Conservation (phyloP, 1,140 invertebrate genomes). For the Andricus grossulariae region DNA sequence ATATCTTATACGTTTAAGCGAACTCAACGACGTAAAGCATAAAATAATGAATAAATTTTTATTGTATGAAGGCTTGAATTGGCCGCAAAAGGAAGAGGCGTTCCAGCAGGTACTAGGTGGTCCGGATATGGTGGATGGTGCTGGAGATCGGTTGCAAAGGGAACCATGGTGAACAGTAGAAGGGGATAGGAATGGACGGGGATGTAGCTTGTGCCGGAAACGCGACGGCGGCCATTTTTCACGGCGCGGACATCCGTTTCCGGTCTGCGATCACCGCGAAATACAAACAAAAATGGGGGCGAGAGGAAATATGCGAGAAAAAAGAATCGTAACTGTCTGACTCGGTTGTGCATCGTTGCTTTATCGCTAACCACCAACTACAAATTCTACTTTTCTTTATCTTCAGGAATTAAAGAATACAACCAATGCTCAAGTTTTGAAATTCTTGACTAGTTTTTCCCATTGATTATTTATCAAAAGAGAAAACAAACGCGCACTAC, state of each 20-base stretch:
- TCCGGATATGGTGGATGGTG: conserved; percentile 42
- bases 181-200: conserved; percentile 30
- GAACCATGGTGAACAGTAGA: conserved; percentile 34
- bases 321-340: conserved; percentile 42
- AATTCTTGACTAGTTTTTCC: too few species aligned
- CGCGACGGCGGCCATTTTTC: conserved; percentile 69
- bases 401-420: neutral
- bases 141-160: conserved; percentile 35
- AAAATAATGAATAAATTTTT: neutral
- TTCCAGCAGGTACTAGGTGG: conserved; percentile 38
- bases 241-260: conserved; percentile 70
- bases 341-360: conserved; percentile 28
- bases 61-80: conserved; percentile 27
- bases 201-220: conserved; percentile 58
- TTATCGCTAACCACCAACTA: conserved; percentile 9
- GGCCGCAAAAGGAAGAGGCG: conserved; percentile 40
- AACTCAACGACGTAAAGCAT: neutral
- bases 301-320: conserved; percentile 39
- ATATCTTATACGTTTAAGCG: neutral
- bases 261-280: conserved; percentile 65
- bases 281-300: conserved; percentile 68
- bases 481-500: too few species aligned
- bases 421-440: too few species aligned
- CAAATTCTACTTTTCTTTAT: neutral
- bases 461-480: too few species aligned